Evolutionary conservation across 2,113 vertebrate species (phyloP), one percentile per base, ranked within the genome.

Genomic region (Platichthys flesus): DNA sequence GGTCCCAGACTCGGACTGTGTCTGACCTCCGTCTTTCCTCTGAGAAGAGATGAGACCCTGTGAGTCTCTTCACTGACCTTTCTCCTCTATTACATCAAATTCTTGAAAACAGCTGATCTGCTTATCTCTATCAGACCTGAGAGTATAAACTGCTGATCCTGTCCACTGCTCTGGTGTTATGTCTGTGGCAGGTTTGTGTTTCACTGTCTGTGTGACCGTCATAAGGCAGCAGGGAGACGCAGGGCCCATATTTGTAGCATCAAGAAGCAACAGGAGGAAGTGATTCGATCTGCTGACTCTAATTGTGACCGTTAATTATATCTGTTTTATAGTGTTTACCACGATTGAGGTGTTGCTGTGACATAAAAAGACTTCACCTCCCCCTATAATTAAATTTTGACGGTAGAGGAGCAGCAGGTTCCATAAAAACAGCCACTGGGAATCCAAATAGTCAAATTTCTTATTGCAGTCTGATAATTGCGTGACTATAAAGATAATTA

Each of bases 81-180:
- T 45, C 61, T 82, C 64, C 20, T 24, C 52, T 70, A 71, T 61
- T 49, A 74, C 65, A 86, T 88, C 21, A 78, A 82, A 88, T 89
- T 79, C 21, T 21, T 83, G 81, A 75, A 88, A 90, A 87, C 85
- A 86, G 88, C 85, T 88, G 71, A 90, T 84, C 85, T 88, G 91
- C 91, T 90, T 88, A 88, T 90, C 82, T 87, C 66, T 80, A 62
- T 84, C 84, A 76, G 73, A 84, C 26, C 74, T 76, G 78, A 69
- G 64, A 72, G 49, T 71, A 80, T 88, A 83, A 90, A 91, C 85
- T 79, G 87, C 83, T 88, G 85, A 47, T 16, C 85, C 78, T 73
- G 77, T 58, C 76, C 62, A 57, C 51, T 60, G 85, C 67, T 76
- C 63, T 78, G 83, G 71, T 77, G 59, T 75, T 16, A 79, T 79